Evolutionary conservation across 2,888 invertebrate genomes (phyloP), one percentile per base, ranked within the genome.

Genomic region (Cantharis rufa): DNA sequence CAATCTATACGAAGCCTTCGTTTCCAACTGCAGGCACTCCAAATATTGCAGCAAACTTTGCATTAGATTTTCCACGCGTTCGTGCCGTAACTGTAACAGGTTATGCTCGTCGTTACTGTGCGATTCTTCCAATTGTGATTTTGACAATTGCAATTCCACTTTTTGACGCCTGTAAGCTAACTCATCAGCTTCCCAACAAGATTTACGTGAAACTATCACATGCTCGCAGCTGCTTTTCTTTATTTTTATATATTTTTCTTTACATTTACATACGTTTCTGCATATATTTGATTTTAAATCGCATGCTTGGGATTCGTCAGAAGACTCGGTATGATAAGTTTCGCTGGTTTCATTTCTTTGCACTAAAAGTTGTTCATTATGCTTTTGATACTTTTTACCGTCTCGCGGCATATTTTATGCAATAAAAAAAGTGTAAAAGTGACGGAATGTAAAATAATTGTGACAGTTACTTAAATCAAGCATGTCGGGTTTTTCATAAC

Each of bases 1-100:
- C 9, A 82, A 62, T 16, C 79, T 71, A 13, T 74, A 74, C 4
- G 80, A 76, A 1, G 81, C 73, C 18, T 79, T 77, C 15, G 62
- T 69, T 73, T 82, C 82, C 18, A 82, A 62, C n/a, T 78, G 48
- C 16, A 82, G 24, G 61, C 82, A 82, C 24, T 82, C 81, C 27
- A 81, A 62, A 66, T 80, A 82, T 16, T 80, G 76, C 1, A 79
- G 10, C 13, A 82, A 72, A 62, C 74, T 68, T 32, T 80, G 77
- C 61, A 82, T 70, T 4, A 71, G 32, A 5, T 72, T 74, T 66
- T 81, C 79, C 10, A 81, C 16, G 1, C 70, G 69, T 28, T 80
- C 78, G 69, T 79, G 77, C 2, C 75, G 72, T 62, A 74, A 76
- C 48, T 78, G 79, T 62, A 81, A 68, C 2, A 74, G 16, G 10